phyloP scores from a whole-genome alignment of 1,140 invertebrate genomes.

The Drosophila persimilis region DNA sequence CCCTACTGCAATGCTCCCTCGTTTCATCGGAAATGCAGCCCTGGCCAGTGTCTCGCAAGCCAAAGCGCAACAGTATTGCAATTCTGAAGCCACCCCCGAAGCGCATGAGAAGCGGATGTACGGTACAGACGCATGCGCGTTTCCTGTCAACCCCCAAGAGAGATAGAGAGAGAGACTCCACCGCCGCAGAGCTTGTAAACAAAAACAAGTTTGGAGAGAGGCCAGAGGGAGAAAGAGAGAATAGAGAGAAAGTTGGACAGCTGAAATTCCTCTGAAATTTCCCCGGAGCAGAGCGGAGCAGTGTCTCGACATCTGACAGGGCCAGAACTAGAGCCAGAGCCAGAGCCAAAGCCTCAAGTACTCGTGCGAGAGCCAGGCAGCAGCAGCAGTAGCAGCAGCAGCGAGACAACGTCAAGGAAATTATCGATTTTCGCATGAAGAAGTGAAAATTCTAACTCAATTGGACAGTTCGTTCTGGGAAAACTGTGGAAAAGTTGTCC shows the following conservation, averaged over 20 bases:
- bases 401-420: conserved; percentile 65
- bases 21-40: conserved; percentile 7
- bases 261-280: conserved; percentile 19
- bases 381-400: background rate
- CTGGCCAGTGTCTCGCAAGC: conserved; percentile 9
- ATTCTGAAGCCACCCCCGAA: conserved; percentile 45
- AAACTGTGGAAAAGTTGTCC: background rate
- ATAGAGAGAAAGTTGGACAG: conserved; percentile 51
- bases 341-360: no score
- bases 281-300: conserved; percentile 7
- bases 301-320: conserved; percentile 59
- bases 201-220: conserved; percentile 71
- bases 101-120: conserved; percentile 11
- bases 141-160: conserved; percentile 52
- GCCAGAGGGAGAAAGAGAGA: conserved; percentile 24
- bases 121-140: conserved; percentile 45
- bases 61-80: conserved; percentile 61
- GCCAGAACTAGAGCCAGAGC: conserved; percentile 22
- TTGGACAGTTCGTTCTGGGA: conserved; percentile 2
- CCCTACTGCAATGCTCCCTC: no score
- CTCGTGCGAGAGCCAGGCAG: conserved; percentile 11
- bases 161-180: conserved; percentile 7
- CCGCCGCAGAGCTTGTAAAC: conserved; percentile 59
- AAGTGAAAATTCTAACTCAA: conserved; percentile 59
- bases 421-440: conserved; percentile 74